Conservation (phyloP, 2,113 vertebrate species). For the Sorex araneus region DNA sequence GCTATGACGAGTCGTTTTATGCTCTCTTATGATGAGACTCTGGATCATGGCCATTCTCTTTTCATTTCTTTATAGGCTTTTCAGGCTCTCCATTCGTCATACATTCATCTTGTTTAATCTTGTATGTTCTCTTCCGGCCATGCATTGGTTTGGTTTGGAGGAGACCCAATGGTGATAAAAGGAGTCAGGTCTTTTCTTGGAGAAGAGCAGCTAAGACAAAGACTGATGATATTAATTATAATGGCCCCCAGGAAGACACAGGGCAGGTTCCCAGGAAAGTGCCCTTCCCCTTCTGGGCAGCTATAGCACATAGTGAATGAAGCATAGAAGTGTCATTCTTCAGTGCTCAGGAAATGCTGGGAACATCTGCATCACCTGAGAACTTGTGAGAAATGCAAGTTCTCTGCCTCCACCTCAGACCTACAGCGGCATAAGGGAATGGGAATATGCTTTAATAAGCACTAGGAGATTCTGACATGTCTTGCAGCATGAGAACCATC, state of each 20-base stretch:
- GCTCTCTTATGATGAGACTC: too few relatives aligned
- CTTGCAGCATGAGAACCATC: too few relatives aligned
- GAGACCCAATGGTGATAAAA: background rate
- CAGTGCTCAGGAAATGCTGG: too few relatives aligned
- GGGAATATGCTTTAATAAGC: background rate
- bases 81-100: background rate
- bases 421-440: background rate
- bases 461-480: background rate
- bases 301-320: background rate
- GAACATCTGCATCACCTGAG: background rate
- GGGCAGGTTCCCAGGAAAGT: background rate
- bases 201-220: background rate
- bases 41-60: background rate
- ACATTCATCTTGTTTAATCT: background rate
- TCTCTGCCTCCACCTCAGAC: background rate
- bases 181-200: background rate
- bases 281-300: rapidly evolving
- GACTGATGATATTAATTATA: background rate
- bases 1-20: too few relatives aligned
- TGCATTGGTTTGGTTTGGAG: background rate
- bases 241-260: background rate
- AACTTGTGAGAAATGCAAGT: background rate
- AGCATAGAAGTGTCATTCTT: rapidly evolving
- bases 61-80: background rate
- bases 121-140: background rate